Conservation (phyloP, 2,888 invertebrate genomes). For the Limenitis camilla region DNA sequence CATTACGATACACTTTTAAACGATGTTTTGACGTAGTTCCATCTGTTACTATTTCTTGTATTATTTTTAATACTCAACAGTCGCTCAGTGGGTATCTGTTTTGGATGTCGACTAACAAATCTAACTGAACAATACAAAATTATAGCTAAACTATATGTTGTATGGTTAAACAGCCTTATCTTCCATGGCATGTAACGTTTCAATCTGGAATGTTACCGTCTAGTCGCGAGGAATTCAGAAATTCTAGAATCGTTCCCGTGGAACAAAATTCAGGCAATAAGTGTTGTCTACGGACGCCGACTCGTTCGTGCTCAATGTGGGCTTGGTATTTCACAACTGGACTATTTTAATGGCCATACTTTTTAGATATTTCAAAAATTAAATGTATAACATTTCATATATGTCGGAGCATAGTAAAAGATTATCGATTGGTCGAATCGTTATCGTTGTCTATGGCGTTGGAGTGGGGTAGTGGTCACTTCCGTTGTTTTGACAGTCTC, state of each 20-base stretch:
- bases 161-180: conserved; percentile 7
- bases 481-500: no score
- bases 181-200: conserved; percentile 12
- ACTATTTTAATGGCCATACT: neutral
- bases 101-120: no score
- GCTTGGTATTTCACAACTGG: neutral
- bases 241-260: conserved; percentile 15
- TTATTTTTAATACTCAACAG: no score
- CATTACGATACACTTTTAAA: no score
- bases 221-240: conserved; percentile 12
- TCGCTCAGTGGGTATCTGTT: no score
- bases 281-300: conserved; percentile 6
- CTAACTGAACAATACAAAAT: no score
- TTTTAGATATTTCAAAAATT: neutral
- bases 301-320: neutral
- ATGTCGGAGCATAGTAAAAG: no score
- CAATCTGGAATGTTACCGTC: conserved; percentile 17
- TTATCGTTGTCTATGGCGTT: no score
- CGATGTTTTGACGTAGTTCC: no score
- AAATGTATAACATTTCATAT: neutral
- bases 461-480: no score
- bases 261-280: conserved; percentile 19
- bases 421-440: no score
- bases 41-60: no score
- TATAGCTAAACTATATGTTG: neutral